A percentile compares a stretch with the other conserved stretches of the same genome.
phyloP scores from a whole-genome alignment of 2,888 invertebrate species.

The Drosophila dives region DNA sequence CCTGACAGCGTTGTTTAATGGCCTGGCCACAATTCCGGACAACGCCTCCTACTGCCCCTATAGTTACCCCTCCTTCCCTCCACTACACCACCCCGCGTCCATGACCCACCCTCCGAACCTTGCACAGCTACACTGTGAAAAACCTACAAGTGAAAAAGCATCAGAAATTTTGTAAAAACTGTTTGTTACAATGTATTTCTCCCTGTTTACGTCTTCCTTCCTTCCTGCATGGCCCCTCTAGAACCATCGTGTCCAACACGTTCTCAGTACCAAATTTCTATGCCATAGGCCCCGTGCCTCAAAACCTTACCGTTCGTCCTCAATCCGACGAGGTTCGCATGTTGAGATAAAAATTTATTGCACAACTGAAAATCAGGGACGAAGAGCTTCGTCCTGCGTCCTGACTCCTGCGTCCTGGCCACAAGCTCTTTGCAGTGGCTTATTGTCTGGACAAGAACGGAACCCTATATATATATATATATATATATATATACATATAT shows the following conservation, averaged over 20 bases:
- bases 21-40: constrained; percentile 64
- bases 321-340: constrained; percentile 64
- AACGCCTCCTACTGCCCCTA: constrained; percentile 28
- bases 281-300: constrained; percentile 3
- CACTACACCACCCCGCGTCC: neutral
- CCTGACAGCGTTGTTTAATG: constrained; percentile 79
- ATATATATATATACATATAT: constrained; percentile 26
- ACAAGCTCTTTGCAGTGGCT: constrained; percentile 30
- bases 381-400: constrained; percentile 23
- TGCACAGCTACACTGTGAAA: neutral
- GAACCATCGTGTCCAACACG: constrained; percentile 7
- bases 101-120: neutral
- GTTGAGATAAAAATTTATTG: constrained; percentile 80
- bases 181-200: neutral
- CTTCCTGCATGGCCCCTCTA: neutral
- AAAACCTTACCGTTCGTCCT: constrained; percentile 1
- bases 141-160: neutral
- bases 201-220: neutral
- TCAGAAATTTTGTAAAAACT: neutral
- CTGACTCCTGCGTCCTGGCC: neutral
- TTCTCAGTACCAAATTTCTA: constrained; percentile 20
- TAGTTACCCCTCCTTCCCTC: too few relatives aligned
- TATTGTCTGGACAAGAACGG: constrained; percentile 19
- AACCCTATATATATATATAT: constrained; percentile 31
- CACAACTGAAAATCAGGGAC: constrained; percentile 77